Percentiles rank a stretch among this genome's conserved stretches.
Evolutionary conservation across 2,113 vertebrate species (phyloP).

Genomic region (Casuarius casuarius): DNA sequence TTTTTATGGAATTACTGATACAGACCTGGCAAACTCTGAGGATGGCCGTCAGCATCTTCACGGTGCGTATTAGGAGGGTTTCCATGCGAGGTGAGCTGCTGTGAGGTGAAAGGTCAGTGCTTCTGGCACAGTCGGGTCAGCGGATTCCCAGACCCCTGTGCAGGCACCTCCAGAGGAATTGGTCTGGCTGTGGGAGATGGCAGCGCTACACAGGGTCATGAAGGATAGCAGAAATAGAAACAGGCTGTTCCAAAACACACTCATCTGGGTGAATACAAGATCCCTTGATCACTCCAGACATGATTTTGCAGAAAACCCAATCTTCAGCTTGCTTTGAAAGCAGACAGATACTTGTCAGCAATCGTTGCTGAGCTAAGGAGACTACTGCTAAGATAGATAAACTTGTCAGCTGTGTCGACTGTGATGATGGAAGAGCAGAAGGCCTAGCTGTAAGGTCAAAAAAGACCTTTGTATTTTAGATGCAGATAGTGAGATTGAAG

Average conservation of each 20-base stretch:
- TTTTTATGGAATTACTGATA: neutral
- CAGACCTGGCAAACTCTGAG: neutral
- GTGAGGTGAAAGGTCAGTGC: neutral
- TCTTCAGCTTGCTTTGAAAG: constrained; percentile 1
- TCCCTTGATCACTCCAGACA: neutral
- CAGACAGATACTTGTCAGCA: constrained; percentile 25
- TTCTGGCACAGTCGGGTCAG: neutral
- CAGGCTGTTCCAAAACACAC: neutral
- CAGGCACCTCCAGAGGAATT: neutral
- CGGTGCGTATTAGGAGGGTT: neutral
- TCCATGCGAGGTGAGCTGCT: neutral
- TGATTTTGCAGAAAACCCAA: constrained; percentile 20
- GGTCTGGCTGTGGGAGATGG: neutral
- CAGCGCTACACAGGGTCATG: neutral
- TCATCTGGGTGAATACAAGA: neutral
- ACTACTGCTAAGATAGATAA: constrained; percentile 11
- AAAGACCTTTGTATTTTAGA: constrained; percentile 14
- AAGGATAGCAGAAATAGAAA: neutral
- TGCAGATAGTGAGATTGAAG: neutral
- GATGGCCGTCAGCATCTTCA: neutral
- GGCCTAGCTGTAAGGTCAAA: neutral
- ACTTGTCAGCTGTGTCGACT: constrained; percentile 27
- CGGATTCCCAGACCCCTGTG: neutral
- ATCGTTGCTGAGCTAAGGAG: constrained; percentile 28
- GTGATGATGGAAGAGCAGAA: constrained; percentile 35